Percentiles rank a stretch among this genome's conserved stretches.
Evolutionary conservation across 2,888 invertebrate species (phyloP).

Genomic region (Harpagoxenus sublaevis): DNA sequence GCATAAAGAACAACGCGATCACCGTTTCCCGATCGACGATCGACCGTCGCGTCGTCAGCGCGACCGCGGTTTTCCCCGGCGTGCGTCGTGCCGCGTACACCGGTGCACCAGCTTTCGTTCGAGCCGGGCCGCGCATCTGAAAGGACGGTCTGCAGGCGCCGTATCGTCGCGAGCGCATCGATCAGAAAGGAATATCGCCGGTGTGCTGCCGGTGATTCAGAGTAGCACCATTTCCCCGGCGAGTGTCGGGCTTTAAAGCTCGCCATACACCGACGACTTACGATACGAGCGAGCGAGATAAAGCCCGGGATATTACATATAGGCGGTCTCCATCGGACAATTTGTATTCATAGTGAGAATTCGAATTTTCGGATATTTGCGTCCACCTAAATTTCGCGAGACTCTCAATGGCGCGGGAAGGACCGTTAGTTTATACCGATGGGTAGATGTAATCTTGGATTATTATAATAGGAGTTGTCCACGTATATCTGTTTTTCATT

Average conservation of each 20-base stretch:
- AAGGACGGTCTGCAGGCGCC: constrained; percentile 63
- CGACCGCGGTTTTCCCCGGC: constrained; percentile 9
- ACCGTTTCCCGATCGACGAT: constrained; percentile 8
- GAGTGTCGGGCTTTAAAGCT: constrained; percentile 53
- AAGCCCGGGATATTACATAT: constrained; percentile 6
- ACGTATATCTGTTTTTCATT: not conserved
- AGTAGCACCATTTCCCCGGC: constrained; percentile 58
- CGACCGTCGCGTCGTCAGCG: not conserved
- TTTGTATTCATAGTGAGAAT: constrained; percentile 39
- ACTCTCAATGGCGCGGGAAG: not conserved
- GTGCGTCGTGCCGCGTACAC: not conserved
- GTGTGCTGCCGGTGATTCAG: constrained; percentile 70
- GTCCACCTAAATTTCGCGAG: constrained; percentile 14
- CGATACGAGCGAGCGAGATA: constrained; percentile 21
- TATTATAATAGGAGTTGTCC: not conserved
- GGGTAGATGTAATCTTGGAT: not conserved
- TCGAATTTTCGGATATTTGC: constrained; percentile 41
- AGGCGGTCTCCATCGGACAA: constrained; percentile 10
- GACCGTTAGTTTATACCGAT: not conserved
- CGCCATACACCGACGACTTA: constrained; percentile 26
- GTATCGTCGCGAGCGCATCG: constrained; percentile 69
- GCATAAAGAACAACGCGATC: constrained; percentile 30
- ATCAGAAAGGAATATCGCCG: constrained; percentile 70
- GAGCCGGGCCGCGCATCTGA: constrained; percentile 5
- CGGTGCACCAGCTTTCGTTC: not conserved